A percentile compares a stretch with the other conserved stretches of the same genome.
These are phyloP conservation scores for Embidobia sp. DNA, from an alignment of 2,888 invertebrate species.

Conservation along the genomic window DNA sequence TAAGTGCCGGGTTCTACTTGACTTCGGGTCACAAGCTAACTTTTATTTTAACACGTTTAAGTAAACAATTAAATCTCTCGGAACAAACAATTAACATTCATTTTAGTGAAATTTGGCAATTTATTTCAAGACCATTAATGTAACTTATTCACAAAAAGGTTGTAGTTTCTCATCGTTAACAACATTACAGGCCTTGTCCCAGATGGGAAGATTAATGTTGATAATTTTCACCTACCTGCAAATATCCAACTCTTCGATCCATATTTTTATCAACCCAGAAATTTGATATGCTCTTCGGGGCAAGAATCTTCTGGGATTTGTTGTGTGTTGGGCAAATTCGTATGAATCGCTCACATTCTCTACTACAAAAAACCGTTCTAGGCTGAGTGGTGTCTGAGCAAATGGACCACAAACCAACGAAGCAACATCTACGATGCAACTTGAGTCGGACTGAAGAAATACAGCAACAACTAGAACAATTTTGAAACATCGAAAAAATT, in stretches of 20 bases:
- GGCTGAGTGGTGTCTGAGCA: not conserved
- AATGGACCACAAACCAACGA: not conserved
- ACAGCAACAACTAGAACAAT: not conserved
- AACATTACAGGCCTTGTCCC: not conserved
- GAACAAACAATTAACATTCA: not conserved
- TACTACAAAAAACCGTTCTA: not conserved
- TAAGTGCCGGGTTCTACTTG: not conserved
- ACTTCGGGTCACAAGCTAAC: slow-evolving; percentile 5
- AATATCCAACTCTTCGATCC: not conserved
- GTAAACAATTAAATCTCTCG: not conserved
- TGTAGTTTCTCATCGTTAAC: not conserved
- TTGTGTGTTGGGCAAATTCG: not conserved
- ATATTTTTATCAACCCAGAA: not conserved
- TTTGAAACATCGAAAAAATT: not conserved
- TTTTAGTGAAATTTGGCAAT: not conserved
- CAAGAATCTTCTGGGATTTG: not conserved
- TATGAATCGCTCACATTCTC: not conserved
- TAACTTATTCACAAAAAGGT: not conserved
- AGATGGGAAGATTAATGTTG: not conserved
- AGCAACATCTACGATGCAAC: not conserved
- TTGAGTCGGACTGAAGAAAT: not conserved
- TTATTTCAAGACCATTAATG: not conserved
- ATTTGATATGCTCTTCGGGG: not conserved
- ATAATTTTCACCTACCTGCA: not conserved
- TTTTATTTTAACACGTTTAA: no score